Conservation (phyloP, 2,797 vertebrate species). For the Ctenosaura bakeri region DNA sequence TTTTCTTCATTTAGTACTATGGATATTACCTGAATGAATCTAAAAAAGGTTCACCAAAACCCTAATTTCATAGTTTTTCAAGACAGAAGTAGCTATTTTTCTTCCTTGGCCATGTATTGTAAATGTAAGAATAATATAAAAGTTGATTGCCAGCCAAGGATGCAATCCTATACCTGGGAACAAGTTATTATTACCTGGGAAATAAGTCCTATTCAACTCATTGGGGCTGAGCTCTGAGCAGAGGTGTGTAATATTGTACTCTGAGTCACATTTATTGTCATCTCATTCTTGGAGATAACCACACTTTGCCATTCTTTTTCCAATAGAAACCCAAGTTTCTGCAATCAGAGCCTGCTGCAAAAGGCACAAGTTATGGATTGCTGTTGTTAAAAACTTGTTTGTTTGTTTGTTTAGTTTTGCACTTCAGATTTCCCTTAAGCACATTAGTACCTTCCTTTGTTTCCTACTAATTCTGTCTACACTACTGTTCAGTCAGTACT, state of each 20-base stretch:
- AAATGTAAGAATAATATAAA: slow-evolving; percentile 7
- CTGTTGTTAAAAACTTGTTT: not conserved
- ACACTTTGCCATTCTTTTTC: too few relatives aligned
- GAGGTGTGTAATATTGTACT: not conserved
- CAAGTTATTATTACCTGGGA: not conserved
- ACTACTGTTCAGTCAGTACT: not conserved
- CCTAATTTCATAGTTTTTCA: slow-evolving; percentile 13
- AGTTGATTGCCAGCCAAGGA: not conserved
- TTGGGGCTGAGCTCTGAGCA: not conserved
- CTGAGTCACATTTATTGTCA: not conserved
- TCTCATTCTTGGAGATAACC: not conserved
- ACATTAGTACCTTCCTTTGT: not conserved
- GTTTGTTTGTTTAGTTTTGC: too few relatives aligned
- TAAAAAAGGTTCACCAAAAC: not conserved
- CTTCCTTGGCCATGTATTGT: not conserved
- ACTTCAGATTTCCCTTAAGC: not conserved
- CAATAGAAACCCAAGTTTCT: too few relatives aligned
- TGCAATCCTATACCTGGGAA: not conserved
- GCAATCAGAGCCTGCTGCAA: too few relatives aligned
- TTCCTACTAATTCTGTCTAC: not conserved
- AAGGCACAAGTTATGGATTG: not conserved
- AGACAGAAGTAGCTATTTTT: not conserved
- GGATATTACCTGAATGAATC: not conserved
- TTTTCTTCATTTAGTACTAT: not conserved
- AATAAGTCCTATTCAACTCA: not conserved